phyloP scores from a whole-genome alignment of 2,797 vertebrate genomes.

The Poecilia wingei region DNA sequence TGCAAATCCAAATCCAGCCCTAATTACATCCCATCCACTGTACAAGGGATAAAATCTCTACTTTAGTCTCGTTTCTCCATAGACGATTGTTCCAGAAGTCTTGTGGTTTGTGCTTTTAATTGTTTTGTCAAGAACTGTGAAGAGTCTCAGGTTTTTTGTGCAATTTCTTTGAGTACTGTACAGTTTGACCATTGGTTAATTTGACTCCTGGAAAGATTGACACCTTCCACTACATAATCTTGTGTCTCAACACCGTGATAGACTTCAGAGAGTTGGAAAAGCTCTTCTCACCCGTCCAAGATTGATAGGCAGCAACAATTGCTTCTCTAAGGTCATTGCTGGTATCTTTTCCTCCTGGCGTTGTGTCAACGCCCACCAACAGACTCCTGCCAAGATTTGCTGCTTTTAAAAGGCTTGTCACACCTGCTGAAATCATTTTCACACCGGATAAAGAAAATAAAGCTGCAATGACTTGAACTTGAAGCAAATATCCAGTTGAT shows the following conservation, averaged over 20 bases:
- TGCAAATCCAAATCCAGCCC: not conserved
- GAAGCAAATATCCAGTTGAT: slow-evolving; percentile 51
- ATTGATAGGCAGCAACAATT: not conserved
- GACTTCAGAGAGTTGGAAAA: not conserved
- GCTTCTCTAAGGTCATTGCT: slow-evolving; percentile 2
- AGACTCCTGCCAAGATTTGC: not conserved
- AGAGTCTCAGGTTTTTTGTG: not conserved
- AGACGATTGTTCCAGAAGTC: not conserved
- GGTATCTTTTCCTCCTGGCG: not conserved
- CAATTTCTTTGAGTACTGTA: not conserved
- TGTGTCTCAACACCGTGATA: not conserved
- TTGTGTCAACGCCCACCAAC: not conserved
- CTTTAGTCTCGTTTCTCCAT: not conserved
- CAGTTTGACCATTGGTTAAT: not conserved
- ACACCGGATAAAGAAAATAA: slow-evolving; percentile 28
- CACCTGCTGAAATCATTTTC: slow-evolving; percentile 28
- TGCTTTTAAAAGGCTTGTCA: not conserved
- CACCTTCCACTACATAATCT: not conserved
- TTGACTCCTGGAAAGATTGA: not conserved
- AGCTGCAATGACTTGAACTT: slow-evolving; percentile 16
- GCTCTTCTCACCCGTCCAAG: not conserved
- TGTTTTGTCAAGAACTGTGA: not conserved
- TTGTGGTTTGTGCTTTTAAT: not conserved
- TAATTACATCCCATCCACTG: not conserved
- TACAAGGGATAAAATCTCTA: not conserved